Evolutionary conservation across 1,140 invertebrate species (phyloP).

Genomic region (Lanistes nyassanus): DNA sequence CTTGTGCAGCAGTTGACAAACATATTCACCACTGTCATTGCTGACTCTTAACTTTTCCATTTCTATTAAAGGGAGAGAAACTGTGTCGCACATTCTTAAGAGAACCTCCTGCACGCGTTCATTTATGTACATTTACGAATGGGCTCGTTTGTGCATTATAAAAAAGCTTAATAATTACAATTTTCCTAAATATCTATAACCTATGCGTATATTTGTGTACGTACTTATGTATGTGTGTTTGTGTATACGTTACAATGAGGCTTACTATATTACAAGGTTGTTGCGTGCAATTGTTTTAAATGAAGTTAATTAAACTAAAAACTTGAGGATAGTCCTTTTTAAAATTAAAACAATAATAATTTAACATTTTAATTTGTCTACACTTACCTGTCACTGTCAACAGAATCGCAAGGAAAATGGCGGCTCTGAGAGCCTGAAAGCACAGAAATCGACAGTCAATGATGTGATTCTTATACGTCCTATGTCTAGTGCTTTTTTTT

Average conservation of each 20-base stretch:
- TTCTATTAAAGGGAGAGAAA: not conserved
- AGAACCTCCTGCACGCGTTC: no score
- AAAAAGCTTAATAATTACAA: not conserved
- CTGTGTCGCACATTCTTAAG: not conserved
- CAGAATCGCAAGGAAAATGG: no score
- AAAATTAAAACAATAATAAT: not conserved
- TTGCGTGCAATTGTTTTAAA: not conserved
- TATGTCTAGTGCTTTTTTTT: no score
- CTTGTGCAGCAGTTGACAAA: not conserved
- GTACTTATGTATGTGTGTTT: not conserved
- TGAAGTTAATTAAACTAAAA: not conserved
- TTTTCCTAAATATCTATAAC: not conserved
- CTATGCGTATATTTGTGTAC: conserved; percentile 3
- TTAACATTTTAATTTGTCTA: no score
- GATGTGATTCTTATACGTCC: no score
- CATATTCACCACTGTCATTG: not conserved
- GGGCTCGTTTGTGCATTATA: no score
- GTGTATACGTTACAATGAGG: not conserved
- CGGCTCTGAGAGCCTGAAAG: no score
- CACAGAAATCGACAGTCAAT: no score
- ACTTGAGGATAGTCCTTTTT: not conserved
- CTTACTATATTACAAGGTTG: not conserved
- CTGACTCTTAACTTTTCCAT: not conserved
- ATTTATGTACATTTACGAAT: no score
- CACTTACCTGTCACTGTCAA: no score